Percentiles rank a stretch among this genome's conserved stretches.
phyloP scores from a whole-genome alignment of 2,888 invertebrate genomes.

The Pedicia rivosa region DNA sequence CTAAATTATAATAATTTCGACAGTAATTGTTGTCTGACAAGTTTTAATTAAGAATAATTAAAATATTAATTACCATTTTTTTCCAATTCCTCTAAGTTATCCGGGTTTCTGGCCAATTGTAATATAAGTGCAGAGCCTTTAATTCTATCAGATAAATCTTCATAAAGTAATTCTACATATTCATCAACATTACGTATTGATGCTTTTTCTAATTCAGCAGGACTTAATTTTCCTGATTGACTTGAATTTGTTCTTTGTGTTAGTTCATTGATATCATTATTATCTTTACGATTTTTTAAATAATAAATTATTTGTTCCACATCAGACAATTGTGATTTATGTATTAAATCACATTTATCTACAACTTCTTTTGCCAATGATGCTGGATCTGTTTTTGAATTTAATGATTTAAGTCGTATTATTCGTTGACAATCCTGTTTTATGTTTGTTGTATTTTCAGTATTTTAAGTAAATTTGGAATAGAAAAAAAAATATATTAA shows the following conservation, averaged over 20 bases:
- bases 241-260: slow-evolving; percentile 8
- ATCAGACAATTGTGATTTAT: slow-evolving; percentile 62
- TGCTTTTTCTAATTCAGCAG: slow-evolving; percentile 44
- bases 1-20: no score
- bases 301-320: slow-evolving; percentile 79
- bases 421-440: slow-evolving; percentile 69
- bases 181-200: slow-evolving; percentile 76
- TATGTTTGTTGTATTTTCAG: no score
- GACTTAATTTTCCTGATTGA: slow-evolving; percentile 26
- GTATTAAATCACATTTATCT: slow-evolving; percentile 71
- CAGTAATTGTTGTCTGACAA: no score
- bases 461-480: no score
- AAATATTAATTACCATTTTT: slow-evolving; percentile 60
- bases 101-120: slow-evolving; percentile 81
- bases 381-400: slow-evolving; percentile 61
- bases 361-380: slow-evolving; percentile 70
- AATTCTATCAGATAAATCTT: slow-evolving; percentile 84
- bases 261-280: slow-evolving; percentile 1
- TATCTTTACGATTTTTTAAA: slow-evolving; percentile 54
- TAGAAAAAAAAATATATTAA: no score
- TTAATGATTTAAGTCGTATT: slow-evolving; percentile 65
- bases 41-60: slow-evolving; percentile 2
- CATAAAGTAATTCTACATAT: slow-evolving; percentile 92
- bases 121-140: slow-evolving; percentile 82
- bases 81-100: slow-evolving; percentile 84